Conservation (phyloP, 1,140 invertebrate species). For the Brachionus manjavacas region DNA sequence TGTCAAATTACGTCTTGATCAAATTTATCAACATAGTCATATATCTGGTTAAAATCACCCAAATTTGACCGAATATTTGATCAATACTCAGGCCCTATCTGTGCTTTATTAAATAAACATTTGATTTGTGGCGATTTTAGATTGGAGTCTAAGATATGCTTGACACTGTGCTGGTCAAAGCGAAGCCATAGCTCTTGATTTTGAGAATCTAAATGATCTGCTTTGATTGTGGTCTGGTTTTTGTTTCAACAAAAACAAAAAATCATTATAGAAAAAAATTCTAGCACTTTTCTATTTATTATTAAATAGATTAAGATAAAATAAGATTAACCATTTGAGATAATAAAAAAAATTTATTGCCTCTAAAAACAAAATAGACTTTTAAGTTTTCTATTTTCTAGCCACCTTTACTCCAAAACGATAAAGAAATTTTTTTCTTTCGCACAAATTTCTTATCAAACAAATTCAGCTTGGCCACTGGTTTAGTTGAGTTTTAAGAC, state of each 20-base stretch:
- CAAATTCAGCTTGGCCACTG: neutral
- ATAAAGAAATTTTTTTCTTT: neutral
- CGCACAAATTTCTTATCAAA: conserved; percentile 19
- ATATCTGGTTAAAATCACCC: conserved; percentile 20
- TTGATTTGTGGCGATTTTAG: neutral
- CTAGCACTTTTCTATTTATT: conserved; percentile 12
- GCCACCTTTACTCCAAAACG: neutral
- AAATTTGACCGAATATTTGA: neutral
- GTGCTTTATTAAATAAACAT: neutral
- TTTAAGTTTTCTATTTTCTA: neutral
- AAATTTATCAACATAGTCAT: neutral
- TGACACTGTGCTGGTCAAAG: conserved; percentile 13
- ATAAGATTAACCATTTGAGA: conserved; percentile 35
- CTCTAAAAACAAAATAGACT: conserved; percentile 18
- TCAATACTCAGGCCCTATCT: neutral
- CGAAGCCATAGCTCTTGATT: neutral
- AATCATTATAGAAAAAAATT: conserved; percentile 10
- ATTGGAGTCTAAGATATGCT: neutral
- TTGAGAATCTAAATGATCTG: neutral
- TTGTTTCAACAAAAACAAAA: neutral
- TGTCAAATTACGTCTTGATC: neutral
- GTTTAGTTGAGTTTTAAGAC: neutral
- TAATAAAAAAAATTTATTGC: conserved; percentile 39
- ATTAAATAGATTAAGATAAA: conserved; percentile 12
- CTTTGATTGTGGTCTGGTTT: conserved; percentile 4